Evolutionary conservation across 2,888 invertebrate genomes (phyloP).

Genomic region (Autographa pulchrina): DNA sequence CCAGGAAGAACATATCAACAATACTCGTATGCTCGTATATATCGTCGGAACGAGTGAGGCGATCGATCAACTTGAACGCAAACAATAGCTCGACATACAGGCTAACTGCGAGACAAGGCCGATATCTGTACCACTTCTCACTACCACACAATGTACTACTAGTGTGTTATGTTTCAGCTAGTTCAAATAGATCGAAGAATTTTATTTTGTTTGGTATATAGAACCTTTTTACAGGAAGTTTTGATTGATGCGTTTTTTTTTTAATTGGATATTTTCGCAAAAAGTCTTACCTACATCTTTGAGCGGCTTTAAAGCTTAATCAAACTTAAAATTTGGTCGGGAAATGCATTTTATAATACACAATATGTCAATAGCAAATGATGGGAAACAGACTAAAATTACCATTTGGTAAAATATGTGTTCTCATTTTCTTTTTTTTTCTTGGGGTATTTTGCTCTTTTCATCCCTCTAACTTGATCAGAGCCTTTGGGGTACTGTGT

Average conservation of each 20-base stretch:
- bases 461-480: too few relatives aligned
- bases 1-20: conserved; percentile 51
- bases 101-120: conserved; percentile 61
- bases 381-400: too few relatives aligned
- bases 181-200: conserved; percentile 45
- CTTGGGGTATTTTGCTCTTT: too few relatives aligned
- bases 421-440: too few relatives aligned
- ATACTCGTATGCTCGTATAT: conserved; percentile 38
- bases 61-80: conserved; percentile 60
- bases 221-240: neutral
- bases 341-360: too few relatives aligned
- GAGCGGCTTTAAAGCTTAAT: too few relatives aligned
- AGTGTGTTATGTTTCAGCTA: conserved; percentile 30
- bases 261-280: too few relatives aligned
- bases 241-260: neutral
- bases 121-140: conserved; percentile 59
- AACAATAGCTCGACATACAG: conserved; percentile 51
- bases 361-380: too few relatives aligned
- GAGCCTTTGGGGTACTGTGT: too few relatives aligned
- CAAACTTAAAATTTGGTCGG: too few relatives aligned
- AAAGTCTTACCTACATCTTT: too few relatives aligned
- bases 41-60: conserved; percentile 42
- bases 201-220: neutral
- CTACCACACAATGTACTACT: conserved; percentile 21
- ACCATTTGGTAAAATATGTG: too few relatives aligned